These are phyloP conservation scores for Villa cingulata DNA, from an alignment of 2,888 invertebrate species.

Conservation along the genomic window DNA sequence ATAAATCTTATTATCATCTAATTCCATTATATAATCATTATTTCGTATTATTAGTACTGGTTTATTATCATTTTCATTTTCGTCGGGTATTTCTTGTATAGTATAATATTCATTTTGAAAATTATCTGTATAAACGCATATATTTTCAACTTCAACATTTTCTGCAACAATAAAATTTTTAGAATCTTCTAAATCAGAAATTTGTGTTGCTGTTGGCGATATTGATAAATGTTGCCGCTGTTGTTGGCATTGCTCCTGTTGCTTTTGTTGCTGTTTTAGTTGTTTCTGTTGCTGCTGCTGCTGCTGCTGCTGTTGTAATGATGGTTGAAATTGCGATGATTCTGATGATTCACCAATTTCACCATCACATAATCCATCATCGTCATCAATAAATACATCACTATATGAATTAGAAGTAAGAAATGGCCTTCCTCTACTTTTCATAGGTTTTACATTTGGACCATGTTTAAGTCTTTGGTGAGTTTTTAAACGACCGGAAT, in stretches of 20 bases:
- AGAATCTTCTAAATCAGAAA: not conserved
- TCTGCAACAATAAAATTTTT: not conserved
- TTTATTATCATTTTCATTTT: not conserved
- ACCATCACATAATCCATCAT: constrained; percentile 10
- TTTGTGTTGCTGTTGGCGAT: not conserved
- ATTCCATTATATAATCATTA: constrained; percentile 10
- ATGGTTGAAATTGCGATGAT: not conserved
- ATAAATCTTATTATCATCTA: constrained; percentile 6
- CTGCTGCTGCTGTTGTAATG: not conserved
- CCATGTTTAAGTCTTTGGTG: constrained; percentile 9
- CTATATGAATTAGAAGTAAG: not conserved
- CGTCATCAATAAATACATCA: constrained; percentile 10
- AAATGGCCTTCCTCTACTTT: not conserved
- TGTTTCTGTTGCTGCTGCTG: too few relatives aligned
- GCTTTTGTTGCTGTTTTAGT: not conserved
- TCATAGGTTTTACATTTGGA: not conserved
- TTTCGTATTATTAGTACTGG: not conserved
- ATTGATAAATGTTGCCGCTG: not conserved
- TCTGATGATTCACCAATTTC: not conserved
- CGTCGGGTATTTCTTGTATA: not conserved
- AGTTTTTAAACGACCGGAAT: constrained; percentile 10
- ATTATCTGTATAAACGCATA: not conserved
- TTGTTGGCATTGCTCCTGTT: not conserved
- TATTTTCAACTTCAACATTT: not conserved
- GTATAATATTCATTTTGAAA: constrained; percentile 2